Conservation (phyloP, 1,140 invertebrate species). For the Maconellicoccus hirsutus region DNA sequence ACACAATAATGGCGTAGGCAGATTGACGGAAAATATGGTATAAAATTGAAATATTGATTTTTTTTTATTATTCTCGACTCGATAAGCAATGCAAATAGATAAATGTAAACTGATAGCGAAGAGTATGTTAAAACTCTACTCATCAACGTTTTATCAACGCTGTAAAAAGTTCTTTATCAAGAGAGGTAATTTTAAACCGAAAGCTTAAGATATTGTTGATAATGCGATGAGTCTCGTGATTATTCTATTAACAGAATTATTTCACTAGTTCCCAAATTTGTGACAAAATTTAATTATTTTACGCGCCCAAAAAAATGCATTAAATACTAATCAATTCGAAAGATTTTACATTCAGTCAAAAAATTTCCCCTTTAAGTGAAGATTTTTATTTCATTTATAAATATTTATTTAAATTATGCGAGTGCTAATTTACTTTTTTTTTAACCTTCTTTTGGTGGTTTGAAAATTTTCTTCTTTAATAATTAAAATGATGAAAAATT, state of each 20-base stretch:
- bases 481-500: too few species aligned
- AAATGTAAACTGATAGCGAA: conserved; percentile 7
- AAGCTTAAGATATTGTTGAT: conserved; percentile 16
- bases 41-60: not conserved
- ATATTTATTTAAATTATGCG: too few species aligned
- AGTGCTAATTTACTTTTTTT: too few species aligned
- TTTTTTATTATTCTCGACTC: not conserved
- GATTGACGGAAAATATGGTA: too few species aligned
- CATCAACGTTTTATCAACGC: not conserved
- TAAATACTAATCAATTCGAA: too few species aligned
- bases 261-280: not conserved
- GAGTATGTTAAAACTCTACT: not conserved
- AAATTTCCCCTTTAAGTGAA: too few species aligned
- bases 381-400: too few species aligned
- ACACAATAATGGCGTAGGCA: too few species aligned
- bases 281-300: not conserved
- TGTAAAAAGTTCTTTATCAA: conserved; percentile 17
- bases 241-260: not conserved
- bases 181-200: conserved; percentile 14
- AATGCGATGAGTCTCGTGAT: conserved; percentile 12
- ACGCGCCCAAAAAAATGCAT: too few species aligned
- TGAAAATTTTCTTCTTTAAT: too few species aligned
- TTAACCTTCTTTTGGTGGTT: too few species aligned
- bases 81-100: conserved; percentile 14
- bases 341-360: too few species aligned